Conservation (phyloP, 2,797 vertebrate genomes). For the Sternotherus odoratus region DNA sequence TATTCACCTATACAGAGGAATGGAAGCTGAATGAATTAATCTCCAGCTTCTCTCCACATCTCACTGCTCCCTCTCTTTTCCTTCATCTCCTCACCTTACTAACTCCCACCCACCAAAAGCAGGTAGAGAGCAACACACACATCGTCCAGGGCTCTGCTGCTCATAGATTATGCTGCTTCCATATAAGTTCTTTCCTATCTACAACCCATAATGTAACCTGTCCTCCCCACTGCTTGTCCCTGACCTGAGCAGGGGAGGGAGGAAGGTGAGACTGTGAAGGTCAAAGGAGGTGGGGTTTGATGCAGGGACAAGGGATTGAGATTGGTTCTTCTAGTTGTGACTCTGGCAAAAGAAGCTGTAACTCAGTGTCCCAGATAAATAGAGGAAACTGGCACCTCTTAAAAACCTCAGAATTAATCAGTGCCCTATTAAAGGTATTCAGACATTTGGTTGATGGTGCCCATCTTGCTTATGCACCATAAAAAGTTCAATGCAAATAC, state of each 20-base stretch:
- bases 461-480: background rate
- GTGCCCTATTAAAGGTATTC: background rate
- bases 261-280: background rate
- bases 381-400: background rate
- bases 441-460: background rate
- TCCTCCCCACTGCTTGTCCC: background rate
- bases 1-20: background rate
- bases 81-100: background rate
- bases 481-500: background rate
- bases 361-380: background rate
- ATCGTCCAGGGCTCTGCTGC: background rate
- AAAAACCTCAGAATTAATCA: background rate
- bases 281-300: background rate
- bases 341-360: background rate
- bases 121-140: background rate
- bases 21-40: background rate
- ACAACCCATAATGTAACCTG: background rate
- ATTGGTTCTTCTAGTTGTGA: background rate
- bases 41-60: background rate
- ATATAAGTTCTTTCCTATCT: background rate
- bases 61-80: background rate
- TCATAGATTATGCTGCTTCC: background rate
- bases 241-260: rapidly evolving
- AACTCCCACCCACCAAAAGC: background rate
- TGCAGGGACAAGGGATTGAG: background rate